A percentile compares a stretch with the other conserved stretches of the same genome.
phyloP scores from a whole-genome alignment of 2,888 invertebrate genomes.

The Arctia plantaginis region DNA sequence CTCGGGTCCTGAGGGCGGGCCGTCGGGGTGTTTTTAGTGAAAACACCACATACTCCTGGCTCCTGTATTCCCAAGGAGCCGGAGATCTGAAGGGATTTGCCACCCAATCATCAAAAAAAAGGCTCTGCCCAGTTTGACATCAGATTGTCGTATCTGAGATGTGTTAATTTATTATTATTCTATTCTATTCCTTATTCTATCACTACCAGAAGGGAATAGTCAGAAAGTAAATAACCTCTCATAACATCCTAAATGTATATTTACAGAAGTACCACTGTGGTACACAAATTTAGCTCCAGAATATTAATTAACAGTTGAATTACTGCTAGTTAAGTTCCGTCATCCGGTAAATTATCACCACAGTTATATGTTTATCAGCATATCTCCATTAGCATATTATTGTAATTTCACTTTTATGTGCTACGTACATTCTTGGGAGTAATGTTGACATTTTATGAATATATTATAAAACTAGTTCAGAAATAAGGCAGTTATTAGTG shows the following conservation, averaged over 20 bases:
- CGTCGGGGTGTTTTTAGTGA: too few relatives aligned
- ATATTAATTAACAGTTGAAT: background rate
- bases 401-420: constrained; percentile 14
- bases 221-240: too few relatives aligned
- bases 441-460: constrained; percentile 18
- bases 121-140: too few relatives aligned
- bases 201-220: too few relatives aligned
- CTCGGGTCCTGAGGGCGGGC: too few relatives aligned
- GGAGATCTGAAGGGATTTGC: too few relatives aligned
- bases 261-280: background rate
- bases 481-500: background rate
- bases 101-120: too few relatives aligned
- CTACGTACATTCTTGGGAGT: constrained; percentile 1
- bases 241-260: background rate
- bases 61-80: too few relatives aligned
- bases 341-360: background rate
- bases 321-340: background rate
- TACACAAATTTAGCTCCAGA: background rate
- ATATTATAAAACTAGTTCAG: constrained; percentile 10
- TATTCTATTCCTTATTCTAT: too few relatives aligned
- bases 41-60: too few relatives aligned
- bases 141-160: too few relatives aligned
- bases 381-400: background rate
- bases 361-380: background rate
- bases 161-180: too few relatives aligned